A percentile compares a stretch with the other conserved stretches of the same genome.
phyloP scores from a whole-genome alignment of 2,888 invertebrate genomes.

The Caradrina kadenii region DNA sequence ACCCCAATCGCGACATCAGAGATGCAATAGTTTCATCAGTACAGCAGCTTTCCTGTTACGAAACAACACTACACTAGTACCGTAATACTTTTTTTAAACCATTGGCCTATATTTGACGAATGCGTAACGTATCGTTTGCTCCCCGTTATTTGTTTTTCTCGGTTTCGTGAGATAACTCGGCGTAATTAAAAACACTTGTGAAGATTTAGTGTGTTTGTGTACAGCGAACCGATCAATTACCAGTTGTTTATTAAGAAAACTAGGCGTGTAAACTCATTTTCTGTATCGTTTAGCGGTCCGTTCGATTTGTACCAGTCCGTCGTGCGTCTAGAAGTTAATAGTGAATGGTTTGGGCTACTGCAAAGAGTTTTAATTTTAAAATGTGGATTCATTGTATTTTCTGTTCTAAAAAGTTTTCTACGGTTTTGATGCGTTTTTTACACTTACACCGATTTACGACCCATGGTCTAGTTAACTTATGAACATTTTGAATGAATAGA shows the following conservation, averaged over 20 bases:
- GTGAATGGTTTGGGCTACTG: slow-evolving; percentile 16
- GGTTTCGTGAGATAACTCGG: slow-evolving; percentile 54
- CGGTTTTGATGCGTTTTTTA: slow-evolving; percentile 3
- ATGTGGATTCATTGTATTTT: slow-evolving; percentile 10
- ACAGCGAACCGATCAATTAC: slow-evolving; percentile 56
- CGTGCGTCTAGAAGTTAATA: slow-evolving; percentile 1
- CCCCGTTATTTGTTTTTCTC: slow-evolving; percentile 58
- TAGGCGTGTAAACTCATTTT: slow-evolving; percentile 43
- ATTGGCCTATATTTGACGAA: slow-evolving; percentile 69
- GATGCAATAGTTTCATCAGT: slow-evolving; percentile 62
- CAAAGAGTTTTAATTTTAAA: slow-evolving; percentile 15
- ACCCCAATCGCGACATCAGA: slow-evolving; percentile 60
- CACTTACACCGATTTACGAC: neutral
- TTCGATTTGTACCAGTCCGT: slow-evolving; percentile 35
- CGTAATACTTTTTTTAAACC: slow-evolving; percentile 68
- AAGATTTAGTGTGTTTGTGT: slow-evolving; percentile 58
- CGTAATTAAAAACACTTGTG: slow-evolving; percentile 58
- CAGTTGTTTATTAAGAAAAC: slow-evolving; percentile 51
- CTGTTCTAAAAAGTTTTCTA: neutral
- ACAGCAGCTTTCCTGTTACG: slow-evolving; percentile 63
- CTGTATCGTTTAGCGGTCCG: slow-evolving; percentile 37
- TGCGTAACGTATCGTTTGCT: slow-evolving; percentile 59
- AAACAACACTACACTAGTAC: slow-evolving; percentile 60
- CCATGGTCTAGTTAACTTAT: neutral
- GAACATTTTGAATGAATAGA: slow-evolving; percentile 23